Percentiles rank a stretch among this genome's conserved stretches.
These are phyloP conservation scores for Sinocyclocheilus rhinocerous DNA, from an alignment of 2,113 vertebrate species.

Conservation along the genomic window DNA sequence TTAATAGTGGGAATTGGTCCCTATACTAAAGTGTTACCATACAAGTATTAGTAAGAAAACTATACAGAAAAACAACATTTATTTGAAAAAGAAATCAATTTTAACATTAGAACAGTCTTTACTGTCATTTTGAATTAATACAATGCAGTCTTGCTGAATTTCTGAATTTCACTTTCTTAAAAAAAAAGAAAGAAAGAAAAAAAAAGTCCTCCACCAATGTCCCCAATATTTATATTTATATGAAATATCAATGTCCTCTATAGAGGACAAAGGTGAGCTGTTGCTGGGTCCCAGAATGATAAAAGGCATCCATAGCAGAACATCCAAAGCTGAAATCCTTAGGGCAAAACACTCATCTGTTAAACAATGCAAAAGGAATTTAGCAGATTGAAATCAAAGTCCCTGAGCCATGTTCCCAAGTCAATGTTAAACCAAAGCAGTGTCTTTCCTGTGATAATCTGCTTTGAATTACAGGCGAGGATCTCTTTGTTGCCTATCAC, in stretches of 20 bases:
- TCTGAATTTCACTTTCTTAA: no score
- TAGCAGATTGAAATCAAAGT: constrained; percentile 60
- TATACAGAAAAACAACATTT: no score
- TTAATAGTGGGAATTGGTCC: no score
- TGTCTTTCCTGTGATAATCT: constrained; percentile 40
- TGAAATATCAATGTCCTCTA: neutral
- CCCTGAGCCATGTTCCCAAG: constrained; percentile 25
- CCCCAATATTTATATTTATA: neutral
- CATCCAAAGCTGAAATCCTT: constrained; percentile 32
- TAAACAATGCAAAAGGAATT: constrained; percentile 49
- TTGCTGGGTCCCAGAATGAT: neutral
- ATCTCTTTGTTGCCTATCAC: constrained; percentile 41
- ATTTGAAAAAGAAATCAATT: no score
- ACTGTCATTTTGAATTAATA: no score
- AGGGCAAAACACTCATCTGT: constrained; percentile 47
- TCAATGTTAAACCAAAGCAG: constrained; percentile 39
- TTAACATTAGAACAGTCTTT: no score
- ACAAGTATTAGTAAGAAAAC: no score
- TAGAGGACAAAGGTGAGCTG: neutral
- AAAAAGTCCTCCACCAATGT: neutral
- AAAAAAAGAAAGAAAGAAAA: no score
- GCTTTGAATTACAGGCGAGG: constrained; percentile 47
- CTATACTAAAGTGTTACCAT: no score
- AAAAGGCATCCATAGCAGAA: neutral
- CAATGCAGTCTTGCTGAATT: no score